These are phyloP conservation scores for Pollenia amentaria DNA, from an alignment of 2,888 invertebrate genomes.

Conservation along the genomic window DNA sequence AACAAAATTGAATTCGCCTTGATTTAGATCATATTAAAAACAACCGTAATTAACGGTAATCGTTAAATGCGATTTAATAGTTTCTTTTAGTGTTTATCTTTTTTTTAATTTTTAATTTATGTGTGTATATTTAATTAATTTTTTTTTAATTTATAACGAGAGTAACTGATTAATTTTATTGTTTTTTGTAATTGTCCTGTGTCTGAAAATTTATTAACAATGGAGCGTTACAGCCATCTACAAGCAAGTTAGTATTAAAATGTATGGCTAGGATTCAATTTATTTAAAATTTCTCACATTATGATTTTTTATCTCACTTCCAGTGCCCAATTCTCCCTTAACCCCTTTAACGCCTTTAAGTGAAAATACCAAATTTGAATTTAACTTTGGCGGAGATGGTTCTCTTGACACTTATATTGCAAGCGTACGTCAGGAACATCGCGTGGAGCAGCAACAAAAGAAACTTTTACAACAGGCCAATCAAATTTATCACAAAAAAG, in stretches of 20 bases:
- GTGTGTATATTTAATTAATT: background rate
- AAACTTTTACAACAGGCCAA: conserved; percentile 42
- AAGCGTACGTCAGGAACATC: conserved; percentile 59
- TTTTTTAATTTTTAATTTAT: background rate
- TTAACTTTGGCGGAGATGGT: conserved; percentile 74
- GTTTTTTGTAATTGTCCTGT: conserved; percentile 9
- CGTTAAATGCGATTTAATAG: conserved; percentile 7
- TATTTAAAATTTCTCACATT: background rate
- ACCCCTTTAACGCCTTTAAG: conserved; percentile 78
- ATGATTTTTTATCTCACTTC: background rate
- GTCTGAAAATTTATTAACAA: conserved; percentile 34
- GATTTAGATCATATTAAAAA: background rate
- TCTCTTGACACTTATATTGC: conserved; percentile 66
- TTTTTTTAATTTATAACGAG: background rate
- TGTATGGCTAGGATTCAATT: background rate
- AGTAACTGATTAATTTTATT: conserved; percentile 3
- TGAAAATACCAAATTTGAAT: conserved; percentile 75
- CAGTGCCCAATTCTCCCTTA: conserved; percentile 78
- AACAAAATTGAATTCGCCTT: background rate
- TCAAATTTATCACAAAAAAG: conserved; percentile 28
- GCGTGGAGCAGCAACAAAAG: conserved; percentile 53
- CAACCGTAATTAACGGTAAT: conserved; percentile 54
- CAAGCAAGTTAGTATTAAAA: conserved; percentile 57
- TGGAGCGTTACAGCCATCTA: conserved; percentile 68
- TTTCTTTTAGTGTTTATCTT: background rate